These are phyloP conservation scores for Capitella teleta DNA, from an alignment of 1,140 invertebrate species.

Conservation along the genomic window DNA sequence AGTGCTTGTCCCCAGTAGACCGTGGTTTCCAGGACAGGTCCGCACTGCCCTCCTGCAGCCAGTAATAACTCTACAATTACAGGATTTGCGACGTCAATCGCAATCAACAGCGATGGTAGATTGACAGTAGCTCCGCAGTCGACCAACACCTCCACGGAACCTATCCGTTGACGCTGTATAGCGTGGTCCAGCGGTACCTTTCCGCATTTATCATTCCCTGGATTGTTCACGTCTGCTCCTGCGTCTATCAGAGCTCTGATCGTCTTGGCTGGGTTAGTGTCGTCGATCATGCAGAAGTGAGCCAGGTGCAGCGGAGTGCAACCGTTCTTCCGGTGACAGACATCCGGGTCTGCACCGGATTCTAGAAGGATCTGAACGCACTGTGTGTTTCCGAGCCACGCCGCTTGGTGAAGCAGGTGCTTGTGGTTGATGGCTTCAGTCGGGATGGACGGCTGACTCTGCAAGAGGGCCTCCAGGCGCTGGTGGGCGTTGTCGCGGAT, in stretches of 20 bases:
- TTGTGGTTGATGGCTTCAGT: conserved; percentile 2
- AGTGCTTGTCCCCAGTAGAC: conserved; percentile 10
- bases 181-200: conserved; percentile 10
- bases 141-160: conserved; percentile 9
- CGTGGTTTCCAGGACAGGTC: conserved; percentile 1
- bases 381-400: conserved; percentile 9
- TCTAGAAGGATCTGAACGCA: conserved; percentile 12
- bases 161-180: conserved; percentile 12
- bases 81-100: conserved; percentile 13
- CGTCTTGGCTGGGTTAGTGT: conserved; percentile 6
- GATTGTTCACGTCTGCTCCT: conserved; percentile 11
- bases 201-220: conserved; percentile 5
- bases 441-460: conserved; percentile 1
- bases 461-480: conserved; percentile 5
- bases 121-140: conserved; percentile 5
- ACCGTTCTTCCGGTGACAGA: conserved; percentile 10
- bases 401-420: conserved; percentile 12
- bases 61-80: conserved; percentile 11
- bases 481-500: conserved; percentile 4
- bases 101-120: conserved; percentile 11
- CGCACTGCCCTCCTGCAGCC: conserved; percentile 9
- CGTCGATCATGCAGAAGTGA: conserved; percentile 13
- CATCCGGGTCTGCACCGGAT: conserved; percentile 11
- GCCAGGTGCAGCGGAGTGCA: conserved; percentile 13
- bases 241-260: conserved; percentile 7